A percentile compares a stretch with the other conserved stretches of the same genome.
These are phyloP conservation scores for Phycodurus eques DNA, from an alignment of 2,113 vertebrate species.

Conservation along the genomic window DNA sequence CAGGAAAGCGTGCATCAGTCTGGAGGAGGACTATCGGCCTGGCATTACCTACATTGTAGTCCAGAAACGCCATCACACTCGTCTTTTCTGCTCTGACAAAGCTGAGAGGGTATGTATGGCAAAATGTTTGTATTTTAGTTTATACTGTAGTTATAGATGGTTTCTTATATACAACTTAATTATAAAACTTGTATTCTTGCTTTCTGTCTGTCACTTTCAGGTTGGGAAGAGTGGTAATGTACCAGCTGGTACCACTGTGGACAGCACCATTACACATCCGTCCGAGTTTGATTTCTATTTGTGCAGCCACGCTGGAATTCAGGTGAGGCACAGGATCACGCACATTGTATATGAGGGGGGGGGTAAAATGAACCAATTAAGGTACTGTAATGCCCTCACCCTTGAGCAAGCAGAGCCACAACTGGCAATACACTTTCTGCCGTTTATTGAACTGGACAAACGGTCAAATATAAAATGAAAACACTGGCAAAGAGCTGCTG, in stretches of 20 bases:
- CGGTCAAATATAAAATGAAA: too few relatives aligned
- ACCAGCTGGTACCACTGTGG: slow-evolving; percentile 97
- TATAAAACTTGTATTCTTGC: neutral
- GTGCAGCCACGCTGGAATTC: slow-evolving; percentile 99
- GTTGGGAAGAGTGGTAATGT: slow-evolving; percentile 98
- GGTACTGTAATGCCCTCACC: too few relatives aligned
- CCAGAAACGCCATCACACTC: slow-evolving; percentile 96
- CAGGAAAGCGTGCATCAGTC: slow-evolving; percentile 96
- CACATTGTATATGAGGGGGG: too few relatives aligned
- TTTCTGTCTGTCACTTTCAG: slow-evolving; percentile 57
- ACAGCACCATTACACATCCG: slow-evolving; percentile 98
- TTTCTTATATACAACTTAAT: neutral
- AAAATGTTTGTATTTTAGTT: neutral
- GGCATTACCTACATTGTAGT: slow-evolving; percentile 99
- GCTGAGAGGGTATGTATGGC: slow-evolving; percentile 86
- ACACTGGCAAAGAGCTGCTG: too few relatives aligned
- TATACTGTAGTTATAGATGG: neutral
- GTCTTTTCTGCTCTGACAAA: slow-evolving; percentile 98
- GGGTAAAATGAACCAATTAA: too few relatives aligned
- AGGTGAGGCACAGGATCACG: slow-evolving; percentile 73
- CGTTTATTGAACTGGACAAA: too few relatives aligned
- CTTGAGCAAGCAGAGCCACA: too few relatives aligned
- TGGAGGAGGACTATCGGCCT: slow-evolving; percentile 97
- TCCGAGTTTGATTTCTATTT: slow-evolving; percentile 99
- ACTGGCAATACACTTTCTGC: too few relatives aligned